A percentile compares a stretch with the other conserved stretches of the same genome.
Evolutionary conservation across 2,113 vertebrate genomes (phyloP).

Genomic region (Lipophrys pholis): DNA sequence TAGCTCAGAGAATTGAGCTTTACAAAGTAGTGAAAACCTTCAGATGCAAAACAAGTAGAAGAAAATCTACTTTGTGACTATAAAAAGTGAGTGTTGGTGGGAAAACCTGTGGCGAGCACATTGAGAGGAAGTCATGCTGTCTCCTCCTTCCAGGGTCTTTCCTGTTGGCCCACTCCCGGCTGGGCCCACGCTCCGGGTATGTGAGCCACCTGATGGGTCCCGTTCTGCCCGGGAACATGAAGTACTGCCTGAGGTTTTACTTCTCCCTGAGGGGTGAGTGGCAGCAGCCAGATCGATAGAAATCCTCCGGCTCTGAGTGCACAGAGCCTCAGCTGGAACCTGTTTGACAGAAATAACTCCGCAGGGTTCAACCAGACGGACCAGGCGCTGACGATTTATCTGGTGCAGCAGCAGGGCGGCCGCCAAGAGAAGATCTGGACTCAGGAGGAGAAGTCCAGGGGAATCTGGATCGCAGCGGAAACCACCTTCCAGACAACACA

Average conservation of each 20-base stretch:
- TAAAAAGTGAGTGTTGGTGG: background rate
- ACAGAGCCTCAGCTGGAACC: slow-evolving; percentile 7
- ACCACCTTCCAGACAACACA: slow-evolving; percentile 89
- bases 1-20: too few species aligned
- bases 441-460: slow-evolving; percentile 86
- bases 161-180: slow-evolving; percentile 89
- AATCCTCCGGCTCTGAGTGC: background rate
- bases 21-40: too few species aligned
- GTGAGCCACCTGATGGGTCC: slow-evolving; percentile 88
- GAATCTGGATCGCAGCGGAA: slow-evolving; percentile 90
- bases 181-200: slow-evolving; percentile 85
- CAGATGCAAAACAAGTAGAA: too few species aligned
- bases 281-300: background rate
- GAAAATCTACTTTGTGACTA: too few species aligned
- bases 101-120: slow-evolving; percentile 2
- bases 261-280: slow-evolving; percentile 86
- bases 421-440: slow-evolving; percentile 93
- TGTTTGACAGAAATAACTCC: slow-evolving; percentile 31
- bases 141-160: slow-evolving; percentile 86
- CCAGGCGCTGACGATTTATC: slow-evolving; percentile 88
- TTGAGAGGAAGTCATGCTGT: slow-evolving; percentile 10
- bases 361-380: slow-evolving; percentile 91
- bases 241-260: slow-evolving; percentile 93
- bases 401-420: slow-evolving; percentile 86
- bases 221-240: slow-evolving; percentile 86